These are phyloP conservation scores for Bettongia penicillata DNA, from an alignment of 2,113 vertebrate species.

Conservation along the genomic window DNA sequence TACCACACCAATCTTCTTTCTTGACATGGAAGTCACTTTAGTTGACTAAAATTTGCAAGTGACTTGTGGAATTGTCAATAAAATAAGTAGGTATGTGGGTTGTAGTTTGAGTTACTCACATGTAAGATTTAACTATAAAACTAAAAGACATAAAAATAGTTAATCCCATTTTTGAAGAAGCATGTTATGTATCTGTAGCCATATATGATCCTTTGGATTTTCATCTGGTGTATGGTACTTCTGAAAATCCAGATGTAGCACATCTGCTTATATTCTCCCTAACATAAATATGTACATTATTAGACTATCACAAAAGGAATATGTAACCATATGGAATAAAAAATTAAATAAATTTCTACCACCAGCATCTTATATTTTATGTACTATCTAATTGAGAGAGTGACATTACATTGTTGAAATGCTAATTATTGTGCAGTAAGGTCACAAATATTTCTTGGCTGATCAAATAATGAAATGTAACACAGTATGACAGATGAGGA, in stretches of 20 bases:
- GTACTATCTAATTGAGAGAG: neutral
- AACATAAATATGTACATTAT: conserved; percentile 5
- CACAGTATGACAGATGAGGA: neutral
- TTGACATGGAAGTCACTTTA: neutral
- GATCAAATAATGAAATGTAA: neutral
- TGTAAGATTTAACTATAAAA: conserved; percentile 40
- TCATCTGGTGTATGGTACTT: conserved; percentile 58
- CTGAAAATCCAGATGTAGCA: conserved; percentile 53
- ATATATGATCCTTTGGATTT: neutral
- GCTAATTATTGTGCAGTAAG: neutral
- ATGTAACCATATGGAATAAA: conserved; percentile 29
- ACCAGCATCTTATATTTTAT: neutral
- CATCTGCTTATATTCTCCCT: conserved; percentile 21
- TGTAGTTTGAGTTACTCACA: conserved; percentile 7
- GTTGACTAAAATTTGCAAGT: neutral
- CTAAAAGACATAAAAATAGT: conserved; percentile 25
- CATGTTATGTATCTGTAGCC: conserved; percentile 22
- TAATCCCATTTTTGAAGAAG: conserved; percentile 48
- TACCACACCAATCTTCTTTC: neutral
- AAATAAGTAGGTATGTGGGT: neutral
- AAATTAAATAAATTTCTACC: conserved; percentile 14
- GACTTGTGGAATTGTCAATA: neutral
- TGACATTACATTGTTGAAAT: neutral
- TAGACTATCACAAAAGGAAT: conserved; percentile 51
- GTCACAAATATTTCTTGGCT: neutral